Evolutionary conservation across 92 coral and sea anemone species (phyloP).

Genomic region (Hydrozoanthus gracilis): DNA sequence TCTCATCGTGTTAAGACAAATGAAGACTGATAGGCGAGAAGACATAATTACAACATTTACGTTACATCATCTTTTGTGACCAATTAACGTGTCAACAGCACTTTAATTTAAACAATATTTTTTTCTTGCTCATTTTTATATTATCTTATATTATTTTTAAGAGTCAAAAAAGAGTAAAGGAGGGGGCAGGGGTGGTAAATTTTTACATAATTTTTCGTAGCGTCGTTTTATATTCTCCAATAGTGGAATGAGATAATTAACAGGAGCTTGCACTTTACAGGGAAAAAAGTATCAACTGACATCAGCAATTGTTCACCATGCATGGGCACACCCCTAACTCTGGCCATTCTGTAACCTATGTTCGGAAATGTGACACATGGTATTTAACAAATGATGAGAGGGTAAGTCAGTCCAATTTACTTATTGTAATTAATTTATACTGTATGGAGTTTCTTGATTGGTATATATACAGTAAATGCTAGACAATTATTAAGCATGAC

Average conservation of each 20-base stretch:
- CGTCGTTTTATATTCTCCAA: neutral
- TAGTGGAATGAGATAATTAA: neutral
- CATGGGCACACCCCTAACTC: slow-evolving; percentile 20
- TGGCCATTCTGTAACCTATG: slow-evolving; percentile 24
- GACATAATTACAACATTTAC: too few species aligned
- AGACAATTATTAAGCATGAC: neutral
- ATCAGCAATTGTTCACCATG: slow-evolving; percentile 19
- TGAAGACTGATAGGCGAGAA: too few species aligned
- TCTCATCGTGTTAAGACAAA: too few species aligned
- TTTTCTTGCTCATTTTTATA: neutral
- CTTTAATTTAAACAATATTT: neutral
- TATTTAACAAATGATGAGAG: slow-evolving; percentile 31
- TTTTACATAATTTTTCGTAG: neutral
- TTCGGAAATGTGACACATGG: slow-evolving; percentile 9
- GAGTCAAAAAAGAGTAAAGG: neutral
- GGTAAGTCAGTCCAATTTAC: slow-evolving; percentile 18
- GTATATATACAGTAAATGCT: neutral
- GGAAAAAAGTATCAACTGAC: slow-evolving; percentile 1
- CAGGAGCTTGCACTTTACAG: neutral
- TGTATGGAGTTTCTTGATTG: neutral
- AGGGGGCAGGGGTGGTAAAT: neutral
- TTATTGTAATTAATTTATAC: neutral
- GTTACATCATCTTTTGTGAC: too few species aligned
- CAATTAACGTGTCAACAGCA: neutral
- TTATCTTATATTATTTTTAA: too few species aligned